phyloP scores from a whole-genome alignment of 2,797 vertebrate genomes.

The Tapirus indicus region DNA sequence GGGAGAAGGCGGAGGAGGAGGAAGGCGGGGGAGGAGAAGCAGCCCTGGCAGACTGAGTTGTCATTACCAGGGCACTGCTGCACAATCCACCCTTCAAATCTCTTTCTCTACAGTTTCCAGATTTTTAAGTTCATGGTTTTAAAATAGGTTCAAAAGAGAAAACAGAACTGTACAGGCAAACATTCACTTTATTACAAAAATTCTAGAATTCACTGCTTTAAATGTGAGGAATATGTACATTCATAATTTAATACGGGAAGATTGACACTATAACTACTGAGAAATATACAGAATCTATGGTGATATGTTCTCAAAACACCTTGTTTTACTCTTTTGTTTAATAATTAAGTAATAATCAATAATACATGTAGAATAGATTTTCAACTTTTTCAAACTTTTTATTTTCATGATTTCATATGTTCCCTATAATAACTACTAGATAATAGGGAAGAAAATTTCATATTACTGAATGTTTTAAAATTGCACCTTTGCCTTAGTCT shows the following conservation, averaged over 20 bases:
- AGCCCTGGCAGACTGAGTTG: not conserved
- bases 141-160: not conserved
- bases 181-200: not conserved
- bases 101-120: not conserved
- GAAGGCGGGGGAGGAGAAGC: accelerated
- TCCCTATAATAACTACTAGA: not conserved
- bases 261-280: not conserved
- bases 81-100: not conserved
- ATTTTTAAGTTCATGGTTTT: not conserved
- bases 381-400: conserved; percentile 37
- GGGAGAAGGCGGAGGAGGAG: accelerated
- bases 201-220: not conserved
- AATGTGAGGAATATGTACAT: not conserved
- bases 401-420: conserved; percentile 49
- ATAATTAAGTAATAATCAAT: conserved; percentile 55
- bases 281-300: not conserved
- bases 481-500: not conserved
- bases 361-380: not conserved
- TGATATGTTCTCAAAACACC: not conserved
- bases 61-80: accelerated
- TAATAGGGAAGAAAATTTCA: not conserved
- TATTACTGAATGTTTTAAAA: conserved; percentile 45
- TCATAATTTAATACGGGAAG: conserved; percentile 41
- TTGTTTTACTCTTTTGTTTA: conserved; percentile 48
- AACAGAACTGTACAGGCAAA: not conserved